A percentile compares a stretch with the other conserved stretches of the same genome.
phyloP scores from a whole-genome alignment of 2,888 invertebrate species.

The Scaptomyza flava region DNA sequence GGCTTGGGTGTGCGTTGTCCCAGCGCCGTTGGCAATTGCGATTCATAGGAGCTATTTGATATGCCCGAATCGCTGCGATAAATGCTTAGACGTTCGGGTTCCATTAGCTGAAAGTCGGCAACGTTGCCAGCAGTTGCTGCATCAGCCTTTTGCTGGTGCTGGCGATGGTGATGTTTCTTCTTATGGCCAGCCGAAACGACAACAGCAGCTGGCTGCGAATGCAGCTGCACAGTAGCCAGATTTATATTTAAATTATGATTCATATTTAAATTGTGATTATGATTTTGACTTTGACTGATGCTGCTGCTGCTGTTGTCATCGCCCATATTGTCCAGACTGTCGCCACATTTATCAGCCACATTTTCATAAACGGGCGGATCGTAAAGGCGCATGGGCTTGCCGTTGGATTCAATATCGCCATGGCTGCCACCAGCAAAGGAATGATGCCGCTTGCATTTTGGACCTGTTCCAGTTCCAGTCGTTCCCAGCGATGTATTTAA shows the following conservation, averaged over 20 bases:
- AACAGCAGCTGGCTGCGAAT: constrained; percentile 64
- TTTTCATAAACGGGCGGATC: constrained; percentile 87
- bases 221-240: constrained; percentile 73
- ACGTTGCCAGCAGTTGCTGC: constrained; percentile 36
- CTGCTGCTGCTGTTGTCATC: constrained; percentile 55
- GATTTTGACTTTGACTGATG: constrained; percentile 22
- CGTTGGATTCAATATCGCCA: constrained; percentile 81
- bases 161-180: constrained; percentile 82
- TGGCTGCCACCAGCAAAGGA: constrained; percentile 83
- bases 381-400: constrained; percentile 80
- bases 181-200: constrained; percentile 70
- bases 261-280: constrained; percentile 29
- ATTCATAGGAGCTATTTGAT: constrained; percentile 85
- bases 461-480: constrained; percentile 42
- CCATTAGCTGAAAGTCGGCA: constrained; percentile 79
- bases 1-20: constrained; percentile 66
- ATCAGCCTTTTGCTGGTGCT: constrained; percentile 80
- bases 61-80: constrained; percentile 85
- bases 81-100: constrained; percentile 83
- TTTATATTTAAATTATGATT: constrained; percentile 36
- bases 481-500: constrained; percentile 54
- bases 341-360: constrained; percentile 86
- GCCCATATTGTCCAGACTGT: constrained; percentile 53
- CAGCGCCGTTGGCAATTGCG: constrained; percentile 68
- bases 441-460: constrained; percentile 84